Conservation (phyloP, 2,888 invertebrate species). For the Trachelus iudaicus region DNA sequence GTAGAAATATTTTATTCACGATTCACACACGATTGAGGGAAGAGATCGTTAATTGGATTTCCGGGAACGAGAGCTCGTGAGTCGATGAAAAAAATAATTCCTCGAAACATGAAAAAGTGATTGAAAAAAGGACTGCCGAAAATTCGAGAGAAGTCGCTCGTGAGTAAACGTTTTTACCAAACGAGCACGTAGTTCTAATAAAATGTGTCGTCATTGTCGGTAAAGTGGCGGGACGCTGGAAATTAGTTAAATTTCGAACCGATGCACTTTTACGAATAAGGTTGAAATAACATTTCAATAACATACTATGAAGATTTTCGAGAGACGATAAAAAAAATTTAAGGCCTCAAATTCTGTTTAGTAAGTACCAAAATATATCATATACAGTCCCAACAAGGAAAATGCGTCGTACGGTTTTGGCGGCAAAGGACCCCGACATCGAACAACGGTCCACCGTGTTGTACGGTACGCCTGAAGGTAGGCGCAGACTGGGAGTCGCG, state of each 20-base stretch:
- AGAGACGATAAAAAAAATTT: neutral
- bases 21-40: neutral
- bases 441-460: conserved; percentile 27
- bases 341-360: neutral
- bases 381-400: neutral
- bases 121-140: neutral
- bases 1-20: neutral
- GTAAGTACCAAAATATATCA: neutral
- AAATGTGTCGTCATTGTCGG: neutral
- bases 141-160: neutral
- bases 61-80: neutral
- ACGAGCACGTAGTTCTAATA: neutral
- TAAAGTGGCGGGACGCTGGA: neutral
- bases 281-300: neutral
- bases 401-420: conserved; percentile 44
- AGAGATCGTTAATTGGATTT: neutral
- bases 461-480: conserved; percentile 33
- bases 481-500: conserved; percentile 48
- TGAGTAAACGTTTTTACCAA: neutral
- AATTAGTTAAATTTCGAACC: neutral
- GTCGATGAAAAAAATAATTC: neutral
- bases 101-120: neutral
- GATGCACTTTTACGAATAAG: neutral
- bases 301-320: neutral
- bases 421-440: conserved; percentile 42